Conservation (phyloP, 1,140 invertebrate genomes). For the Drosophila varians region DNA sequence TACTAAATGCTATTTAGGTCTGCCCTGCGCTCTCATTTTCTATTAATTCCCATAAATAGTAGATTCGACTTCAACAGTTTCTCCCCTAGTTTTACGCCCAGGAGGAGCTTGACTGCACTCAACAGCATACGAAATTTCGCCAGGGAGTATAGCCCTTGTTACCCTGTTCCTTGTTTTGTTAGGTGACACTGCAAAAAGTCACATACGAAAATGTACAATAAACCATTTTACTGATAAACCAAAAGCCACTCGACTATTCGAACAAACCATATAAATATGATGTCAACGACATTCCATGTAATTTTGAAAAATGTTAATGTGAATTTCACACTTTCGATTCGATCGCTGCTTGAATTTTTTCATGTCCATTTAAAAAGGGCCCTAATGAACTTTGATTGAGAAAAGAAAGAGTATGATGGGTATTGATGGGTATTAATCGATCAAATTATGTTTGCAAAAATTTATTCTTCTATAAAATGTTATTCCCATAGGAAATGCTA, state of each 20-base stretch:
- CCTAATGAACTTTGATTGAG: constrained; percentile 31
- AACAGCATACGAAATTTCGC: constrained; percentile 17
- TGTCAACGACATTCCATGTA: constrained; percentile 13
- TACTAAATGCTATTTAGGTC: background rate
- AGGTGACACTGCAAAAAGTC: constrained; percentile 1
- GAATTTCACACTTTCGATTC: constrained; percentile 36
- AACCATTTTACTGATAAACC: background rate
- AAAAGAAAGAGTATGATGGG: background rate
- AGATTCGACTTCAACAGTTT: constrained; percentile 39
- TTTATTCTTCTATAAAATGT: too few relatives aligned
- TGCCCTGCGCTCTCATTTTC: constrained; percentile 25
- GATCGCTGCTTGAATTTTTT: constrained; percentile 22
- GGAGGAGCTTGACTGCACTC: constrained; percentile 7
- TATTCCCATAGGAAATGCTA: too few relatives aligned
- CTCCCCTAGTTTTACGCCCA: background rate
- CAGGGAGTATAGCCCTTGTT: background rate
- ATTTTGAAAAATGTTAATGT: constrained; percentile 16
- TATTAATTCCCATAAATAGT: constrained; percentile 56
- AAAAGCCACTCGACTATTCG: background rate
- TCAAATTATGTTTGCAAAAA: too few relatives aligned
- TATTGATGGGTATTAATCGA: too few relatives aligned
- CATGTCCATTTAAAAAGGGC: constrained; percentile 17
- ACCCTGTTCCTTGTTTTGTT: too few relatives aligned
- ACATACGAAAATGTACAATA: background rate
- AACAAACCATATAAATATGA: background rate